These are phyloP conservation scores for Ferrisia virgata DNA, from an alignment of 2,888 invertebrate genomes.

Conservation along the genomic window DNA sequence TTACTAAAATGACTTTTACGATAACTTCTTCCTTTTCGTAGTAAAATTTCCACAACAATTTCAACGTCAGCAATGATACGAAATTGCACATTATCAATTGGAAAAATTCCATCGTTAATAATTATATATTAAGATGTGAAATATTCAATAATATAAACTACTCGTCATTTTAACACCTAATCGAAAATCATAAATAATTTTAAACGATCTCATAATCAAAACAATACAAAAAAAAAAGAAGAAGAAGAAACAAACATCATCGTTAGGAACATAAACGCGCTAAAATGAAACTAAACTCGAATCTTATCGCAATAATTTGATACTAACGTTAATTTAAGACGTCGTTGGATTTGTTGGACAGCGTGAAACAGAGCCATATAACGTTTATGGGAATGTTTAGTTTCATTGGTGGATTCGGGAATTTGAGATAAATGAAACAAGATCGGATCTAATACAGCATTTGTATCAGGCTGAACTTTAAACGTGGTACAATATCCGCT, in stretches of 20 bases:
- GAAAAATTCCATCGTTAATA: too few species aligned
- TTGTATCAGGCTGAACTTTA: slow-evolving; percentile 71
- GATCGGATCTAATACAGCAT: slow-evolving; percentile 57
- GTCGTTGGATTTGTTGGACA: slow-evolving; percentile 44
- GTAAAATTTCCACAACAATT: background rate
- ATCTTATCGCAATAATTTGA: background rate
- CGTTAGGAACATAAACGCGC: background rate
- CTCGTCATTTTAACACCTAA: too few species aligned
- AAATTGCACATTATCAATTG: too few species aligned
- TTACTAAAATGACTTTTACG: too few species aligned
- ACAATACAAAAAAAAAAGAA: background rate
- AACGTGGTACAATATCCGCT: slow-evolving; percentile 69
- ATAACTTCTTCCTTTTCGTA: too few species aligned
- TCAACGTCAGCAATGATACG: too few species aligned
- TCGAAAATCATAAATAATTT: too few species aligned
- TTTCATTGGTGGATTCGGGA: slow-evolving; percentile 53
- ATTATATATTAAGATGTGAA: too few species aligned
- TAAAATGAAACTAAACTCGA: background rate
- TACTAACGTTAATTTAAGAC: slow-evolving; percentile 46
- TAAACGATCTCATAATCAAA: too few species aligned
- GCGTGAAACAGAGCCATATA: slow-evolving; percentile 43
- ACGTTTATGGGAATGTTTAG: slow-evolving; percentile 47
- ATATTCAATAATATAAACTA: too few species aligned
- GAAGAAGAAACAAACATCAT: background rate
- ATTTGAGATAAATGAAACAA: slow-evolving; percentile 51